Evolutionary conservation across 2,113 vertebrate genomes (phyloP).

Genomic region (Eonycteris spelaea): DNA sequence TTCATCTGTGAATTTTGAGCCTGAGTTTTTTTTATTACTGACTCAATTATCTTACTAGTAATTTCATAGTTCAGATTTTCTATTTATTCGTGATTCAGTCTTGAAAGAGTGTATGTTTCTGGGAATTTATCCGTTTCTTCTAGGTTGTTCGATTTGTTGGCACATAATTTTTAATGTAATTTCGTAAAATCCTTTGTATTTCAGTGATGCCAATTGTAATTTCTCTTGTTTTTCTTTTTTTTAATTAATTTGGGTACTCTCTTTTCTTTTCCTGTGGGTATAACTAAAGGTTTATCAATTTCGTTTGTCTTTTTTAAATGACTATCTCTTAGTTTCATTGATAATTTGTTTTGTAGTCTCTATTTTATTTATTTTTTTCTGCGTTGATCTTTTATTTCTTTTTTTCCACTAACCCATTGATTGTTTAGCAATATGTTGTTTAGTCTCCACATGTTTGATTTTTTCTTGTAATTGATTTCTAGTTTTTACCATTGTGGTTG

Average conservation of each 20-base stretch:
- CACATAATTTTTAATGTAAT: neutral
- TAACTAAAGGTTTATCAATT: neutral
- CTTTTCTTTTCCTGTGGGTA: neutral
- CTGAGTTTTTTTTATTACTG: no score
- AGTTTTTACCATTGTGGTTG: neutral
- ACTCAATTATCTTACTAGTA: neutral
- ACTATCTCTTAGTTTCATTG: neutral
- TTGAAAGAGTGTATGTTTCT: neutral
- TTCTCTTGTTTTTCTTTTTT: neutral
- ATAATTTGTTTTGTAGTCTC: neutral
- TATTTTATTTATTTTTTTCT: neutral
- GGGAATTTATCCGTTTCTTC: neutral
- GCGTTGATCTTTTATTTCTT: neutral
- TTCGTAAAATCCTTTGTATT: neutral
- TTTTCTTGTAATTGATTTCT: neutral
- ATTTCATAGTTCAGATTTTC: neutral
- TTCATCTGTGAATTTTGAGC: neutral
- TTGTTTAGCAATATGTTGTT: neutral
- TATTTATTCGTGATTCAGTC: neutral
- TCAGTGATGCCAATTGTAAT: neutral
- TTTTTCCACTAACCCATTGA: neutral
- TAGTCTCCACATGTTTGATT: neutral
- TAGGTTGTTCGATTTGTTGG: neutral
- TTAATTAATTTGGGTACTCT: neutral
- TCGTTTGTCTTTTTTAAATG: neutral